Percentiles rank a stretch among this genome's conserved stretches.
phyloP scores from a whole-genome alignment of 2,113 vertebrate genomes.

The Orthochromis malagaraziensis region DNA sequence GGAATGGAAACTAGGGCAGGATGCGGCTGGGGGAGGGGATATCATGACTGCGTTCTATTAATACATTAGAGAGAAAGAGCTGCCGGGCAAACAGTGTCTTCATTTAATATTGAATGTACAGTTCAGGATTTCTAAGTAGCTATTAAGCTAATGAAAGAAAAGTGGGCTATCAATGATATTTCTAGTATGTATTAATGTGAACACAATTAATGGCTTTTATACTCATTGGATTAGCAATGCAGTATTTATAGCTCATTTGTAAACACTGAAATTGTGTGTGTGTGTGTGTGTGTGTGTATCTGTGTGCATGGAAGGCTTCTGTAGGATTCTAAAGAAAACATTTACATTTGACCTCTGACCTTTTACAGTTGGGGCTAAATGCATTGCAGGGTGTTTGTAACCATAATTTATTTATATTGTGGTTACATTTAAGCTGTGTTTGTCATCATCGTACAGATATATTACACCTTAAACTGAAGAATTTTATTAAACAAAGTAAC shows the following conservation, averaged over 20 bases:
- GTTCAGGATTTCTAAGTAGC: constrained; percentile 29
- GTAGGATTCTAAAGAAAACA: background rate
- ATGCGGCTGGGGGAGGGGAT: constrained; percentile 12
- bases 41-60: constrained; percentile 87
- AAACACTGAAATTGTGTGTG: constrained; percentile 15
- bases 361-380: background rate
- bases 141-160: constrained; percentile 18
- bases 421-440: background rate
- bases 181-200: background rate
- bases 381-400: background rate
- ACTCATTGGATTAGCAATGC: background rate
- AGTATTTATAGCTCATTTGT: constrained; percentile 23
- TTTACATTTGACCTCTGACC: background rate
- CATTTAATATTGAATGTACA: constrained; percentile 40
- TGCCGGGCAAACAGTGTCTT: constrained; percentile 57
- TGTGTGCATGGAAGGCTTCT: background rate
- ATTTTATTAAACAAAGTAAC: background rate
- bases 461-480: background rate
- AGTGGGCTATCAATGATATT: constrained; percentile 7
- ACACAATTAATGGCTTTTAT: background rate
- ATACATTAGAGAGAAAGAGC: constrained; percentile 79
- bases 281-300: background rate
- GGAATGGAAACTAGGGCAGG: constrained; percentile 68
- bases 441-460: background rate
- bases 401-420: background rate